Percentiles rank a stretch among this genome's conserved stretches.
Conservation (phyloP, 2,888 invertebrate genomes). For the Scelioninae gen. 1 region DNA sequence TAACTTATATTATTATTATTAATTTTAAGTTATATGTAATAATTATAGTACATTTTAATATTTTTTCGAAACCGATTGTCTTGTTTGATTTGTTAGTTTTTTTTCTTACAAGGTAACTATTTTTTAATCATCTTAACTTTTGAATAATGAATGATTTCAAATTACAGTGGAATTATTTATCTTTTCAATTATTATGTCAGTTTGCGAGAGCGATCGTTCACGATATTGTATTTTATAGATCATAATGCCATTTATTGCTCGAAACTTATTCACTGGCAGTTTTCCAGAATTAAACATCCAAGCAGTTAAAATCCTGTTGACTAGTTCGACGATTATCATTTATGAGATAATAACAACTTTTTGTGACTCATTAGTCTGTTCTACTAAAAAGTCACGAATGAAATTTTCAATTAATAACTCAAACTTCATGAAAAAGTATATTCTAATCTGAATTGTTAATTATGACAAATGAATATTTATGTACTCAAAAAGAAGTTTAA, state of each 20-base stretch:
- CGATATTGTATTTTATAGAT: constrained; percentile 7
- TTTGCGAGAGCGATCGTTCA: constrained; percentile 4
- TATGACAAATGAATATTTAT: too few relatives aligned
- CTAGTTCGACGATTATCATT: constrained; percentile 47
- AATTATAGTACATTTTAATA: too few relatives aligned
- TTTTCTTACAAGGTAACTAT: too few relatives aligned
- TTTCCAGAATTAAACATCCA: constrained; percentile 51
- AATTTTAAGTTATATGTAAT: too few relatives aligned
- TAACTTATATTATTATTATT: too few relatives aligned
- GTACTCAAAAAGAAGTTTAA: too few relatives aligned
- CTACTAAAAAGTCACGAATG: background rate
- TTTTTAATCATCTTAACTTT: too few relatives aligned
- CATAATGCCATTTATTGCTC: constrained; percentile 29
- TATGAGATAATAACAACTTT: constrained; percentile 30
- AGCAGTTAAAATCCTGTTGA: constrained; percentile 50
- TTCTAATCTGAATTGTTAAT: too few relatives aligned
- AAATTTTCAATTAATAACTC: constrained; percentile 10
- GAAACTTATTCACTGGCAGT: constrained; percentile 57
- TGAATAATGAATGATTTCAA: too few relatives aligned
- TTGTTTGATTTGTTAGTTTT: too few relatives aligned
- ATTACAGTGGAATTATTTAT: background rate
- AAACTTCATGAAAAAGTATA: background rate
- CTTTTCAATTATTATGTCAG: constrained; percentile 2
- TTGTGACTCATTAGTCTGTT: constrained; percentile 19
- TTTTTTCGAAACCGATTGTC: too few relatives aligned